These are phyloP conservation scores for Sylvilagus bachmani DNA, from an alignment of 2,113 vertebrate species.

Conservation along the genomic window DNA sequence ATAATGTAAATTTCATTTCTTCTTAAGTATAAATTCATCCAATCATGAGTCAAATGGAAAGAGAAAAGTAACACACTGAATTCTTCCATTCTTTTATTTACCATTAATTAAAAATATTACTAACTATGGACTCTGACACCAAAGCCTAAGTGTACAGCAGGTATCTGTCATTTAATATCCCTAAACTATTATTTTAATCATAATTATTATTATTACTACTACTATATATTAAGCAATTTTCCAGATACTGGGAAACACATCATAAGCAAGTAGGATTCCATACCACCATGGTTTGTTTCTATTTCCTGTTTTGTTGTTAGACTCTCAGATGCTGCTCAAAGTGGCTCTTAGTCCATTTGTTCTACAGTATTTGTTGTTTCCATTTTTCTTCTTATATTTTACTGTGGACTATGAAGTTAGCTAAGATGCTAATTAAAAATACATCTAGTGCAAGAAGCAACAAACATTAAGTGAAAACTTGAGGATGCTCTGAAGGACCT, in stretches of 20 bases:
- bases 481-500: neutral
- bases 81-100: neutral
- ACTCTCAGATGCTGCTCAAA: neutral
- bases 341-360: neutral
- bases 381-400: slow-evolving; percentile 20
- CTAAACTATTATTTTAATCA: neutral
- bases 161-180: slow-evolving; percentile 5
- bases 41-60: slow-evolving; percentile 15
- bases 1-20: slow-evolving; percentile 21
- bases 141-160: neutral
- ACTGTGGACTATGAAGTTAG: slow-evolving; percentile 11
- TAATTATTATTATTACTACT: neutral
- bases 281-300: neutral
- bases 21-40: slow-evolving; percentile 2
- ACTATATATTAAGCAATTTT: neutral
- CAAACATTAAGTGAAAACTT: slow-evolving; percentile 23
- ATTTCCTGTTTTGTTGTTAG: neutral
- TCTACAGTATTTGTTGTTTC: neutral
- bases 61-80: slow-evolving; percentile 29
- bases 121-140: neutral
- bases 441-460: slow-evolving; percentile 15
- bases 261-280: neutral
- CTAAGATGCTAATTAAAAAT: slow-evolving; percentile 16
- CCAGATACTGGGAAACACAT: neutral
- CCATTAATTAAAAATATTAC: slow-evolving; percentile 48